These are phyloP conservation scores for Elegia similella DNA, from an alignment of 2,888 invertebrate genomes.

Conservation along the genomic window DNA sequence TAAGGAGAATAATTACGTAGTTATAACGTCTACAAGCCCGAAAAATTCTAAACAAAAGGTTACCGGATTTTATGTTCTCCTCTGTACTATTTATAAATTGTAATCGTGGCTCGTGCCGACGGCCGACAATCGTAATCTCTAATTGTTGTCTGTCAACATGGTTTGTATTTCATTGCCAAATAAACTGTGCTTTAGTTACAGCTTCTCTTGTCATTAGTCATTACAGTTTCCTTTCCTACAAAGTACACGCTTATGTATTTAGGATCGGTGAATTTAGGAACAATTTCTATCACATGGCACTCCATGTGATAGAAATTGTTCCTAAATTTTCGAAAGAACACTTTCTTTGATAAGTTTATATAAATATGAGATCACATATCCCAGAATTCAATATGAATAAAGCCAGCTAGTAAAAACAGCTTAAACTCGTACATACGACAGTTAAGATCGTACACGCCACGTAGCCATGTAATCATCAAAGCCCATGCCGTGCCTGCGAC, in stretches of 20 bases:
- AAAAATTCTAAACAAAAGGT: no score
- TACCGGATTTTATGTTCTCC: no score
- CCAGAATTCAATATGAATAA: no score
- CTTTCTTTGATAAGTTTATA: no score
- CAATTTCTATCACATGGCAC: no score
- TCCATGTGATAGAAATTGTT: no score
- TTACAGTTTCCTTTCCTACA: not conserved
- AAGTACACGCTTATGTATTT: not conserved
- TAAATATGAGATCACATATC: no score
- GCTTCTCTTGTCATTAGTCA: not conserved
- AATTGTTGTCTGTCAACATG: not conserved
- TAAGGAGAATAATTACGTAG: no score
- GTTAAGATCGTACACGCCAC: not conserved
- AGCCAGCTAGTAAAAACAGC: not conserved
- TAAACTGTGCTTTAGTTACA: not conserved
- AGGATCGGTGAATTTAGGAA: not conserved
- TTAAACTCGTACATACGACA: not conserved
- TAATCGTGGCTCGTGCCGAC: not conserved
- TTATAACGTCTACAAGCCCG: no score
- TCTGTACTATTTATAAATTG: no score
- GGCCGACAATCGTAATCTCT: not conserved
- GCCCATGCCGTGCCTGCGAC: not conserved
- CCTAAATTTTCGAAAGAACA: no score
- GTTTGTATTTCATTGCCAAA: conserved; percentile 8
- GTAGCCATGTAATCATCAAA: not conserved